These are phyloP conservation scores for Holocentrus rufus DNA, from an alignment of 2,797 vertebrate genomes.

Conservation along the genomic window DNA sequence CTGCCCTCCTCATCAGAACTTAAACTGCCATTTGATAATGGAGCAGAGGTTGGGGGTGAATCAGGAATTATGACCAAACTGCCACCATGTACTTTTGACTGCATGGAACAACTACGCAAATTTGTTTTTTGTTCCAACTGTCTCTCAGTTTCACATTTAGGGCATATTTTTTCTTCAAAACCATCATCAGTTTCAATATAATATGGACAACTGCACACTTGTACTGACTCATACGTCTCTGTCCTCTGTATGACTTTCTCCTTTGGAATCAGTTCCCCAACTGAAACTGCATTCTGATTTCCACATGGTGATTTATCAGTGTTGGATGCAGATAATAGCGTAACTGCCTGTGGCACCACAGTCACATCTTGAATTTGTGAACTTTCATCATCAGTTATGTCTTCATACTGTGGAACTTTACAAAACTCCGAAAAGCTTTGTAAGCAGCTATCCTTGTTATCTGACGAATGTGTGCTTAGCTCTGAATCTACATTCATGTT, in stretches of 20 bases:
- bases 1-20: too few relatives aligned
- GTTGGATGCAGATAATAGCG: not conserved
- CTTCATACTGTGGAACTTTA: slow-evolving; percentile 7
- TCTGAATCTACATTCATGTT: not conserved
- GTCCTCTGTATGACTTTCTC: not conserved
- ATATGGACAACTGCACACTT: not conserved
- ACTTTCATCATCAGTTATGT: slow-evolving; percentile 28
- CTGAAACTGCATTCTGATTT: not conserved
- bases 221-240: too few relatives aligned
- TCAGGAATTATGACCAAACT: too few relatives aligned
- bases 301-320: not conserved
- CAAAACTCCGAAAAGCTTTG: rapidly evolving
- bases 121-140: not conserved
- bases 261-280: not conserved
- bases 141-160: not conserved
- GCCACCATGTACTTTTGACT: too few relatives aligned
- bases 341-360: not conserved
- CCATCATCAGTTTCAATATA: slow-evolving; percentile 1
- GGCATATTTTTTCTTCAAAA: not conserved
- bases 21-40: too few relatives aligned
- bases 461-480: not conserved
- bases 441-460: too few relatives aligned
- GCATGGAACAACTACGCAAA: too few relatives aligned
- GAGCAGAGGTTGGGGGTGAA: too few relatives aligned
- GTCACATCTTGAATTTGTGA: too few relatives aligned